Evolutionary conservation across 2,797 vertebrate species (phyloP).

Genomic region (Ptychadena robeensis): DNA sequence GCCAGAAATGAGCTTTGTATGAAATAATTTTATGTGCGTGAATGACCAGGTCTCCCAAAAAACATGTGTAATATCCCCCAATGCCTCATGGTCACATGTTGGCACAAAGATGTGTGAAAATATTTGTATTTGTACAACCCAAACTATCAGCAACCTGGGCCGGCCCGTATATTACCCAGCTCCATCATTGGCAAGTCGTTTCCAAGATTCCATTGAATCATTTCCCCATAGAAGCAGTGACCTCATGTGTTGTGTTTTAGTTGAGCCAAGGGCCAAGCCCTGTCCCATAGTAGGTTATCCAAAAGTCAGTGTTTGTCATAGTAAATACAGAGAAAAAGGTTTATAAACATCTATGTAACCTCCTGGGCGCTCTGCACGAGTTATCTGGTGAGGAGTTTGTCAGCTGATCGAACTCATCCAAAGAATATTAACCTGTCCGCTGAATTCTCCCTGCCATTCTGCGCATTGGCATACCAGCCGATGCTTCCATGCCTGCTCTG

Average conservation of each 20-base stretch:
- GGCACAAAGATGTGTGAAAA: background rate
- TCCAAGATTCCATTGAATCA: background rate
- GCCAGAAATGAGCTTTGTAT: no score
- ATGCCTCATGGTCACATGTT: background rate
- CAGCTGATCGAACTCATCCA: no score
- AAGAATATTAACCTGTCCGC: no score
- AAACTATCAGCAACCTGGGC: background rate
- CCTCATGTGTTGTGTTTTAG: background rate
- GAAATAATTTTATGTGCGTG: no score
- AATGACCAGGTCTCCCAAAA: no score
- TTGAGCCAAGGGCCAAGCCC: background rate
- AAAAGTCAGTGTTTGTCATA: background rate
- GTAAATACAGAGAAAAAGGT: no score
- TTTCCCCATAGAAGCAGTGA: background rate
- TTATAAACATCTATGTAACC: no score
- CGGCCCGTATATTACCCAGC: background rate
- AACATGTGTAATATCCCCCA: background rate
- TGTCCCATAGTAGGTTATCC: background rate
- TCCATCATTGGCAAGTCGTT: background rate
- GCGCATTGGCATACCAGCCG: no score
- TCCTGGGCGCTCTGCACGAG: no score
- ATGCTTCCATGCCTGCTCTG: no score
- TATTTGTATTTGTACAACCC: background rate
- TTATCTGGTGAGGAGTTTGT: no score
- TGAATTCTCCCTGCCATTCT: no score